Percentiles rank a stretch among this genome's conserved stretches.
Evolutionary conservation across 2,113 vertebrate genomes (phyloP).

Genomic region (Egretta garzetta): DNA sequence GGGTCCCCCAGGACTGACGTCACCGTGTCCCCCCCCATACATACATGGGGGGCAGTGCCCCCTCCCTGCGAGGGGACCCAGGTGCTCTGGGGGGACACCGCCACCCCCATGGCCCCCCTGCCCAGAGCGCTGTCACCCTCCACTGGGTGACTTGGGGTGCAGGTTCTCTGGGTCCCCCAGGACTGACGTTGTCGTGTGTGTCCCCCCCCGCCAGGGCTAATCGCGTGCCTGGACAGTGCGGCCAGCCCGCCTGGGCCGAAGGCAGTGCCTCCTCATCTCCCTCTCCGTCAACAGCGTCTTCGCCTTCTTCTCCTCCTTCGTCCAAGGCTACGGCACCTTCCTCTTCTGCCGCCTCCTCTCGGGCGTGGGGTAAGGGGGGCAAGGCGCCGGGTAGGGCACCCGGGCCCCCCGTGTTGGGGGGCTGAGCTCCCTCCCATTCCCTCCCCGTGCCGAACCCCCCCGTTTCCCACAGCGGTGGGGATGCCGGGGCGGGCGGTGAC

Average conservation of each 20-base stretch:
- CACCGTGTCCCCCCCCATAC: background rate
- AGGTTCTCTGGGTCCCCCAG: fast-evolving
- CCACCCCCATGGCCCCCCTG: too few species aligned
- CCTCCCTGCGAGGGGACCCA: background rate
- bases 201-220: conserved; percentile 27
- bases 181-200: background rate
- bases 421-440: background rate
- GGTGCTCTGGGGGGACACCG: too few species aligned
- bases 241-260: conserved; percentile 90
- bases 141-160: background rate
- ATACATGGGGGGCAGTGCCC: too few species aligned
- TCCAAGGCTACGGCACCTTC: conserved; percentile 96
- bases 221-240: conserved; percentile 73
- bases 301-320: conserved; percentile 98
- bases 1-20: background rate
- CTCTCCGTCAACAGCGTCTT: conserved; percentile 98
- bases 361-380: conserved; percentile 87
- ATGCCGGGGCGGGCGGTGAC: fast-evolving
- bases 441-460: too few species aligned
- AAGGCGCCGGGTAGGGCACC: fast-evolving
- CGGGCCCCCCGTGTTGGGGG: fast-evolving
- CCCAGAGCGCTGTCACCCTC: too few species aligned
- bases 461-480: background rate
- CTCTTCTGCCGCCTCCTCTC: conserved; percentile 95
- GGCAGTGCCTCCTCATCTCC: conserved; percentile 95